Base-by-base conservation (phyloP, 2,888 invertebrate genomes). In the Dichetophora obliterata region DNA sequence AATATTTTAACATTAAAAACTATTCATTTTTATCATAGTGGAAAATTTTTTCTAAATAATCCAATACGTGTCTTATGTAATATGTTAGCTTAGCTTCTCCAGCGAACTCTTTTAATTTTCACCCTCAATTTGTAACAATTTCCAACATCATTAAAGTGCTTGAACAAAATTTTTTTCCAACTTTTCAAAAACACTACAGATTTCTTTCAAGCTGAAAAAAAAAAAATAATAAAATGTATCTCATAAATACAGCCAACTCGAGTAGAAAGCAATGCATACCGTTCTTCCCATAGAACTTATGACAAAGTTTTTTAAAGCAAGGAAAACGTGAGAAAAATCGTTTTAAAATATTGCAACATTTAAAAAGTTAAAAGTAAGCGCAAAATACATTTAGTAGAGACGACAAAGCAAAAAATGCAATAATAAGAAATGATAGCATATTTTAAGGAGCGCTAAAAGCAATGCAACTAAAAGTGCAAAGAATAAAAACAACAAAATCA, bases 131-230 rank as follows among this genome's bases (percentile, higher is more conserved):
- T 63, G 63, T 19, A 27, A 31, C 48, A 31, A 63, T 73, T 63
- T 63, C 34, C 63, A 73, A 52, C 73, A 48, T 63, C 73, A 73
- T 73, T 73, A 73, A 73, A 73, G 11, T 34, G 63, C 22, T 50
- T 16, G n/a, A 16, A n/a, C 0, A 27, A 34, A 31, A 71, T 37
- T 24, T 11, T 50, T 50, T 27, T 22, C 24, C 9, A 37, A 37
- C 19, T 66, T 37, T 22, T 14, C n/a, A n/a, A 71, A 71, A 68
- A 48, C 50, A 54, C 54, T 19, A 16, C 54, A 68, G 22, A 57
- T 37, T 37, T 22, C 14, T n/a, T n/a, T n/a, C n/a, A n/a, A 37
- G 43, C 14, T 43, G 14, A 43, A 14, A n/a, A 71, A 57, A 19
- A n/a, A n/a, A 52, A 57, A 37, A 16, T 34, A 22, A 57, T 3